Evolutionary conservation across 2,113 vertebrate species (phyloP), one percentile per base, ranked within the genome.

Genomic region (Orientallactaga bullata): DNA sequence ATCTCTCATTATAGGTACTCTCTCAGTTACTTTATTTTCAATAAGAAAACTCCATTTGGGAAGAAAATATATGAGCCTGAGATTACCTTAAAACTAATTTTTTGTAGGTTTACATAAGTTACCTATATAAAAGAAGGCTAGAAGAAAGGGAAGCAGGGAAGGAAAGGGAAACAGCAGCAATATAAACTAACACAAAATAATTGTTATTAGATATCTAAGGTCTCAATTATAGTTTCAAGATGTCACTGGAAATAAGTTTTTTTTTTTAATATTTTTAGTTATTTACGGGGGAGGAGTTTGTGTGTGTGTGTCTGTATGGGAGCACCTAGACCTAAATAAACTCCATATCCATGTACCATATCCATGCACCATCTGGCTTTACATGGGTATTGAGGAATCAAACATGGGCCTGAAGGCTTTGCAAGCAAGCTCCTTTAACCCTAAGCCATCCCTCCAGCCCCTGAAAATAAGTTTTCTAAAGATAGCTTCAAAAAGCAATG

Each of bases 21-120:
- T 87, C 26, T 65, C 63, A 28, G 24, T 65, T 65, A 76, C 12
- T 76, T 91, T 77, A 87, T 81, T 79, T 85, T 93, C 32, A 73
- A 87, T 13, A 81, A 65, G 30, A 65, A 87, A 81, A 87, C 15
- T 37, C n/a, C 69, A 28, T 65, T 69, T 58, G 3, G 35, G 32
- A 2, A 6, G 42, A 32, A 85, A 73, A 35, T 55, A 81, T 15
- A 20, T 87, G 8, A 87, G 26, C n/a, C 32, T 71, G n/a, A 80
- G 15, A 73, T 39, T 21, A 55, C 15, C 26, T 79, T 68, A 69
- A 77, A 73, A 39, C 2, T 23, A 80, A n/a, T 37, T 93, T 47
- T 86, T 79, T 87, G 28, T 65, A 92, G 39, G 63, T 30, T 78
- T 8, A 78, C 17, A n/a, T 35, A 91, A 17, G 73, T 91, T 17